Evolutionary conservation across 1,140 invertebrate genomes (phyloP).

Genomic region (Lepidurus apus): DNA sequence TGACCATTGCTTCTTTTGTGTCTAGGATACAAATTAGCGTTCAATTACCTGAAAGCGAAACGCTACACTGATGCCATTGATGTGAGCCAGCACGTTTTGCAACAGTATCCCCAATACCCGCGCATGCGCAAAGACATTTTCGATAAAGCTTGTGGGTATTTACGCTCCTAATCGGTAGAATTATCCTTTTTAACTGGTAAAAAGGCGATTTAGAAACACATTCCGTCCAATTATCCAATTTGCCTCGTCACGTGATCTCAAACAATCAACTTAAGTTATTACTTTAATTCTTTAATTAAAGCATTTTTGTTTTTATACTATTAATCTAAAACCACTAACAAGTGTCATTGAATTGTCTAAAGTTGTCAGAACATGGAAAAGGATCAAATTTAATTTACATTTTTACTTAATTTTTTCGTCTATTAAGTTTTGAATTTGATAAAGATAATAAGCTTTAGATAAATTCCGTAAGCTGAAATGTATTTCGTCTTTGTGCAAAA

Average conservation of each 20-base stretch:
- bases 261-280: not conserved
- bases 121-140: constrained; percentile 88
- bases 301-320: not conserved
- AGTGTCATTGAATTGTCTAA: too few relatives aligned
- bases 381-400: too few relatives aligned
- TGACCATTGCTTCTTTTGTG: constrained; percentile 36
- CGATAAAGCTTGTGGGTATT: constrained; percentile 83
- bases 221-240: not conserved
- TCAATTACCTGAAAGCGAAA: constrained; percentile 86
- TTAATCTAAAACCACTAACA: too few relatives aligned
- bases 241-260: too few relatives aligned
- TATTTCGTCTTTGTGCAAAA: not conserved
- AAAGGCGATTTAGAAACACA: not conserved
- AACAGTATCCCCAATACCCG: constrained; percentile 78
- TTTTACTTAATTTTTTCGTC: too few relatives aligned
- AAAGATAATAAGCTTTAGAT: too few relatives aligned
- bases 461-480: not conserved
- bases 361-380: too few relatives aligned
- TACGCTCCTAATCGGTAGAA: constrained; percentile 55
- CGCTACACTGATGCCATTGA: constrained; percentile 81
- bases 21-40: constrained; percentile 83
- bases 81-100: constrained; percentile 73
- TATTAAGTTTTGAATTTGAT: too few relatives aligned
- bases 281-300: constrained; percentile 16
- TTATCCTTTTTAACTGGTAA: not conserved